Evolutionary conservation across 2,113 vertebrate species (phyloP).

Genomic region (Fulica atra): DNA sequence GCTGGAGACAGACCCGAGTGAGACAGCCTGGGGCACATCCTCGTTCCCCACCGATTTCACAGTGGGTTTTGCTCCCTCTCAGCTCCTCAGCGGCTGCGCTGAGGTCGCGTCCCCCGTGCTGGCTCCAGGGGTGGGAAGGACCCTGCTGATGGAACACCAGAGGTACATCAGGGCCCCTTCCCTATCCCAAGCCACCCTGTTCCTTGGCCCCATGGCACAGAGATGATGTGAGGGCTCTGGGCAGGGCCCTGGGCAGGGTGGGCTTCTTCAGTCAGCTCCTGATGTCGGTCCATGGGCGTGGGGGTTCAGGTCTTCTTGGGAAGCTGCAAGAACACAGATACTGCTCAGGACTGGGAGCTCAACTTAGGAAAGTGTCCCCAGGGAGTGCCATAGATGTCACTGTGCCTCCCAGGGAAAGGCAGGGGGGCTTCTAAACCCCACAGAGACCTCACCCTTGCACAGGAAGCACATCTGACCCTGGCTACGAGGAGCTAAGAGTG

Average conservation of each 20-base stretch:
- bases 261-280: not conserved
- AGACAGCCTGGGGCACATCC: not conserved
- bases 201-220: not conserved
- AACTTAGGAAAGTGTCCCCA: not conserved
- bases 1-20: not conserved
- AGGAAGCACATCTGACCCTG: not conserved
- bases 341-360: not conserved
- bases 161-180: not conserved
- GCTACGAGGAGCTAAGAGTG: accelerated
- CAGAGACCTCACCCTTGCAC: not conserved
- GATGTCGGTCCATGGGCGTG: not conserved
- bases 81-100: not conserved
- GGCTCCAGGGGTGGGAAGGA: not conserved
- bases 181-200: not conserved
- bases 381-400: not conserved
- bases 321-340: not conserved
- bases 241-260: not conserved
- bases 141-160: not conserved
- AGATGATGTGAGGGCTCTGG: not conserved
- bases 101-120: not conserved
- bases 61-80: accelerated
- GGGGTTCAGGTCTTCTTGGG: not conserved
- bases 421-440: not conserved
- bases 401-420: accelerated
- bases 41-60: not conserved